Conservation (phyloP, 1,140 invertebrate genomes). For the Zophobas morio region DNA sequence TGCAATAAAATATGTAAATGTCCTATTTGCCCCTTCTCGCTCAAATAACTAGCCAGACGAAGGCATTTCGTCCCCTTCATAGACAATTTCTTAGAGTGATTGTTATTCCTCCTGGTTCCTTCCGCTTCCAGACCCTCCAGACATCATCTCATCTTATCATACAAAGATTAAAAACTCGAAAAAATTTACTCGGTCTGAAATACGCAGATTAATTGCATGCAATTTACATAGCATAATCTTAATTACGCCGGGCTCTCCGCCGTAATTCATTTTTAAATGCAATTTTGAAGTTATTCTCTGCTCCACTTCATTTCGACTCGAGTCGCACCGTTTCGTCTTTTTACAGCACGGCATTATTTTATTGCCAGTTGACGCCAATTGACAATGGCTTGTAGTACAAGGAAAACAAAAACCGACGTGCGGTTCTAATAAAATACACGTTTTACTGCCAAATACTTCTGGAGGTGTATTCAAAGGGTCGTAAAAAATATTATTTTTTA, state of each 20-base stretch:
- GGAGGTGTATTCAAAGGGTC: neutral
- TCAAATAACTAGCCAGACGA: slow-evolving; percentile 55
- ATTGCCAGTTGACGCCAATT: slow-evolving; percentile 7
- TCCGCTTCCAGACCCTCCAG: slow-evolving; percentile 52
- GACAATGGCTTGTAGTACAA: slow-evolving; percentile 5
- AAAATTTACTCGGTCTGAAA: slow-evolving; percentile 52
- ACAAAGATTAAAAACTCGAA: slow-evolving; percentile 52
- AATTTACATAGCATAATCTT: slow-evolving; percentile 59
- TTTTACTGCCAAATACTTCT: neutral
- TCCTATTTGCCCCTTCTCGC: slow-evolving; percentile 55
- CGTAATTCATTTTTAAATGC: slow-evolving; percentile 50
- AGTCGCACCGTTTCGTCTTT: slow-evolving; percentile 19
- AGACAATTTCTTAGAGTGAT: slow-evolving; percentile 57
- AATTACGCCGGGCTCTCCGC: slow-evolving; percentile 48
- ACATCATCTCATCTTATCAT: slow-evolving; percentile 56
- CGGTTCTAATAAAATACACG: neutral
- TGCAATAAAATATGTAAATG: slow-evolving; percentile 61
- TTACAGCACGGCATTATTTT: slow-evolving; percentile 8
- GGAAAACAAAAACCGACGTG: slow-evolving; percentile 1
- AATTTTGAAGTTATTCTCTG: slow-evolving; percentile 47
- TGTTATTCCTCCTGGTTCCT: slow-evolving; percentile 55
- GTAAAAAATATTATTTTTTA: slow-evolving; percentile 7
- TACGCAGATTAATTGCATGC: slow-evolving; percentile 56
- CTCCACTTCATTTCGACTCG: slow-evolving; percentile 38
- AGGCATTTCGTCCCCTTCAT: slow-evolving; percentile 50